Percentiles rank a stretch among this genome's conserved stretches.
These are phyloP conservation scores for Campylomormyrus numenius DNA, from an alignment of 2,113 vertebrate species.

Conservation along the genomic window DNA sequence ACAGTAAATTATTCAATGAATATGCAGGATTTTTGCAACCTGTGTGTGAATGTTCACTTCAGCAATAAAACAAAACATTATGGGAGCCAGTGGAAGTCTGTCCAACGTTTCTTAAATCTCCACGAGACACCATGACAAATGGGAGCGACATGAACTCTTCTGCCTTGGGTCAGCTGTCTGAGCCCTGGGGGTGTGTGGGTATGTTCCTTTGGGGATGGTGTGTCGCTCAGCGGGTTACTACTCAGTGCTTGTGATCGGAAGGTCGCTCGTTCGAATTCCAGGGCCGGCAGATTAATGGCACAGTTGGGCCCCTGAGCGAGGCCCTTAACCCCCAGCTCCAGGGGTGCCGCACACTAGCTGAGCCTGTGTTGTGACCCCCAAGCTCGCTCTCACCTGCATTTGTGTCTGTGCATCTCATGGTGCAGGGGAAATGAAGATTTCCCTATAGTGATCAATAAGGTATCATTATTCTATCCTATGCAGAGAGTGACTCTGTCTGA, in stretches of 20 bases:
- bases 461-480: background rate
- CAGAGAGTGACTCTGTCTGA: background rate
- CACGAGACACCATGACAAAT: background rate
- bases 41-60: background rate
- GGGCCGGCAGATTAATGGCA: background rate
- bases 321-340: background rate
- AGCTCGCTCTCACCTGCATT: background rate
- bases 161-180: background rate
- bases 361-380: background rate
- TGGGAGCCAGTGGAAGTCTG: background rate
- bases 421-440: background rate
- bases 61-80: background rate
- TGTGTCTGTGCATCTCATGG: background rate
- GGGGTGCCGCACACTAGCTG: background rate
- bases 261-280: background rate
- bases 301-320: background rate
- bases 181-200: background rate
- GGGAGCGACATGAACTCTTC: background rate
- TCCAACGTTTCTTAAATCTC: background rate
- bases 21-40: background rate
- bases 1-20: slow-evolving; percentile 5
- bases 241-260: background rate
- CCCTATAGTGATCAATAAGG: background rate
- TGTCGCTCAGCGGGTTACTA: background rate
- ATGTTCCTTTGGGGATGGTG: background rate